Base-by-base conservation (phyloP, 1,140 invertebrate genomes). In the Nomia melanderi region DNA sequence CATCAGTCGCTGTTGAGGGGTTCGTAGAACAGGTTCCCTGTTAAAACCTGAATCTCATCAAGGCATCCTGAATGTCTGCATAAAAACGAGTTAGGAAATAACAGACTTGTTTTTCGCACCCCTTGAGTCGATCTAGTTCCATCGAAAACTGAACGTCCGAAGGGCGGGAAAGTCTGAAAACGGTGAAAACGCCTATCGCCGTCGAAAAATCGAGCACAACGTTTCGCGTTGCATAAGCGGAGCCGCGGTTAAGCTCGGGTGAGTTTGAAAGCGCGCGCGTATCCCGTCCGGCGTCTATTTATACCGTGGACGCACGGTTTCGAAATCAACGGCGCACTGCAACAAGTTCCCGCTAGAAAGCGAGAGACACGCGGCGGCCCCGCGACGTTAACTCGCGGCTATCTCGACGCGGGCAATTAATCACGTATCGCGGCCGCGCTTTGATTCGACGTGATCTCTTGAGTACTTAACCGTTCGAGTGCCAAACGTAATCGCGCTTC, bases 271-370 rank as follows among this genome's bases (percentile, higher is more conserved):
- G 9, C 12, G 65, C 44, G 60, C 20, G 41, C 20, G 25, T 63
- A 71, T 71, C n/a, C n/a, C 39, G 33, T 63, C 44, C 25, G 25
- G 23, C 25, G 41, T 67, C 39, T 57, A 33, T 60, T 29, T 69
- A 25, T 33, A 33, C 29, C n/a, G 25, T 8, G 20, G 41, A 39
- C 23, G 29, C 23, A 74, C 50, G n/a, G 56, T 76, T 70, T 70
- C 65, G 65, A 76, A 76, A 70, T 7, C 36, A n/a, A n/a, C n/a
- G 4, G 41, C 9, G 63, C 5, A 33, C 39, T 14, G 65, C 69
- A 76, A 76, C 29, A 50, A 69, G 41, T 76, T 64, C 41, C 25
- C 41, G 39, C 7, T 70, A 60, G 73, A 76, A 53, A 76, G 65
- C 27, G 65, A 76, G 41, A 44, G 50, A 66, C 50, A 20, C 25